phyloP scores from a whole-genome alignment of 2,797 vertebrate genomes.

The Pogoniulus pusillus region DNA sequence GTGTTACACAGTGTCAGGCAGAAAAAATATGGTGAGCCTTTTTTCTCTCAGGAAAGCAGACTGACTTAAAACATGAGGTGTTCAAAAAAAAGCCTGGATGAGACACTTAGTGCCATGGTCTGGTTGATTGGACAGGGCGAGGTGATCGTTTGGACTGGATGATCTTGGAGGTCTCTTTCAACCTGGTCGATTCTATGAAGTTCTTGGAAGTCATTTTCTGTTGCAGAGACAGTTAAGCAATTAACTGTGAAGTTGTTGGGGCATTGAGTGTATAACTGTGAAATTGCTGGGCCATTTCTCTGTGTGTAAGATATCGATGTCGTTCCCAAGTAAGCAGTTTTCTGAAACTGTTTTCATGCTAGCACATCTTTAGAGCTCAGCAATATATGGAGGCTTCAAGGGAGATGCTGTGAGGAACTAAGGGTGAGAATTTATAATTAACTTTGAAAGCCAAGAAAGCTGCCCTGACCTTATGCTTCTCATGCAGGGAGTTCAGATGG shows the following conservation, averaged over 20 bases:
- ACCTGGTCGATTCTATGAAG: too few relatives aligned
- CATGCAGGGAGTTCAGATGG: background rate
- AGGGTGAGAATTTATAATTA: background rate
- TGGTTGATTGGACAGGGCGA: too few relatives aligned
- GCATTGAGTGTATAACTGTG: background rate
- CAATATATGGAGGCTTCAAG: background rate
- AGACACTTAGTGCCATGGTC: too few relatives aligned
- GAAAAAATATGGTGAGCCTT: too few relatives aligned
- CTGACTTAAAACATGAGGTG: too few relatives aligned
- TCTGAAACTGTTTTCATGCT: background rate
- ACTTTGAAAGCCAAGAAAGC: background rate
- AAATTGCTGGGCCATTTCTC: background rate
- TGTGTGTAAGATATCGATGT: background rate
- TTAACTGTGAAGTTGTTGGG: too few relatives aligned
- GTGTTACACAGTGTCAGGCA: background rate
- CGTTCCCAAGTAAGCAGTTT: conserved; percentile 16
- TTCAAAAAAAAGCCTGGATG: too few relatives aligned
- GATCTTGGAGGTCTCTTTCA: too few relatives aligned
- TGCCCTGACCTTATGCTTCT: background rate
- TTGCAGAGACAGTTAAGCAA: background rate
- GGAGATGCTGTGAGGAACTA: background rate
- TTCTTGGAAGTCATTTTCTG: background rate
- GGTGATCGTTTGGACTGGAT: too few relatives aligned
- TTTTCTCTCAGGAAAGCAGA: background rate
- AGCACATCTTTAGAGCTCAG: background rate